Evolutionary conservation across 2,113 vertebrate species (phyloP), one percentile per base, ranked within the genome.

Genomic region (Ameiurus melas): DNA sequence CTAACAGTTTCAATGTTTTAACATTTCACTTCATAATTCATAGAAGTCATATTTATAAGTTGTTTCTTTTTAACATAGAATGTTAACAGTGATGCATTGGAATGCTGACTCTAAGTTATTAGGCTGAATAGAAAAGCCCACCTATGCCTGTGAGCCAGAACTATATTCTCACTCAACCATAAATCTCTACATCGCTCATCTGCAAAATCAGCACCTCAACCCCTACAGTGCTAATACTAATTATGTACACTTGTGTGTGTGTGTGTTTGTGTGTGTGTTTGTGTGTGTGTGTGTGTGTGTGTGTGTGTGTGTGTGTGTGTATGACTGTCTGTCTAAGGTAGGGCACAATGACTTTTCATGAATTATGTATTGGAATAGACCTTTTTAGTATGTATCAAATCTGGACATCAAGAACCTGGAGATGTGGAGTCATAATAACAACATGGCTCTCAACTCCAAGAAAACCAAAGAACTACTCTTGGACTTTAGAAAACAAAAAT

Each of bases 121-220:
- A 73, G 64, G 53, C 43, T 51, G 73, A 22, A 60, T 73, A 3
- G 27, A 20, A 64, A 87, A 89, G 43, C 33, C 47, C 58, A 39
- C 68, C 51, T 3, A 16, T 73, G 62, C 71, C 83, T 83, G 57
- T 62, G 82, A 75, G 62, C 73, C 53, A 87, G 81, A 87, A 81
- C 78, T 13, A 39, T 71, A 58, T 57, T 75, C 43, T 60, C 27
- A 43, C 36, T 77, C 53, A 47, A 5, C 43, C 43, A 47, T 47
- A 47, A 47, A 47, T 47, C 43, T 47, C 43, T 47, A 5, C 43
- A 47, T 47, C 6, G 43, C 43, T 47, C 43, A 47, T 47, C 43
- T 47, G 43, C 43, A 47, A 47, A 47, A 47, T 47, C 43, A 47
- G 43, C 43, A 47, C 43, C 43, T 47, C 43, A 47, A 47, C 43